Evolutionary conservation across 2,888 invertebrate genomes (phyloP).

Genomic region (Noctua comes): DNA sequence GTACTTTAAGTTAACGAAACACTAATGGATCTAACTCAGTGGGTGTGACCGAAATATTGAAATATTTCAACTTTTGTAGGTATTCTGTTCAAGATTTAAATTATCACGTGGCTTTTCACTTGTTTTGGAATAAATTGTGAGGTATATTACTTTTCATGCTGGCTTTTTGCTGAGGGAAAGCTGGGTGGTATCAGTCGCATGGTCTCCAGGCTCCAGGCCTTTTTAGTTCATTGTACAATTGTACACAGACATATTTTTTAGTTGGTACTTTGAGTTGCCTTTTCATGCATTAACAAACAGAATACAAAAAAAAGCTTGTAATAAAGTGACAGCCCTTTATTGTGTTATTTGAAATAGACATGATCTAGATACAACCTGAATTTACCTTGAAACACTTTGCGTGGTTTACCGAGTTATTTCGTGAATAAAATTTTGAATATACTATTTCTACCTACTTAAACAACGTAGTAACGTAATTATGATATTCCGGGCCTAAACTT

Average conservation of each 20-base stretch:
- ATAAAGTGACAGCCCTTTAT: background rate
- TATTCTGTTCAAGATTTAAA: slow-evolving; percentile 19
- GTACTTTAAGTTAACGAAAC: slow-evolving; percentile 41
- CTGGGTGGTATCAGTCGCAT: background rate
- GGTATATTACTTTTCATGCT: background rate
- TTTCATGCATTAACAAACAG: background rate
- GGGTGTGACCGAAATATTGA: slow-evolving; percentile 15
- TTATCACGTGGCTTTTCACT: background rate
- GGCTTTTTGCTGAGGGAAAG: background rate
- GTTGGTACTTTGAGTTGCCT: background rate
- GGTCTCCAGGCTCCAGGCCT: background rate
- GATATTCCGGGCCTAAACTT: slow-evolving; percentile 9
- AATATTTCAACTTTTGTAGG: background rate
- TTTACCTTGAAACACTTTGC: slow-evolving; percentile 5
- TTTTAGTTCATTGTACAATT: background rate
- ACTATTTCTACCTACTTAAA: background rate
- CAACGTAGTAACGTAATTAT: background rate
- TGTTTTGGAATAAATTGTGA: slow-evolving; percentile 1
- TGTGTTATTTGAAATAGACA: slow-evolving; percentile 1
- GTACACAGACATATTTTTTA: no score
- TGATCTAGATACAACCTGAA: background rate
- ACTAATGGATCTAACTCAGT: slow-evolving; percentile 39
- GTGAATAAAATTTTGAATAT: slow-evolving; percentile 15
- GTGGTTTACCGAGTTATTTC: slow-evolving; percentile 12
- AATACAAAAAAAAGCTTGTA: background rate